Conservation (phyloP, 2,113 vertebrate species). For the Camelus dromedarius region DNA sequence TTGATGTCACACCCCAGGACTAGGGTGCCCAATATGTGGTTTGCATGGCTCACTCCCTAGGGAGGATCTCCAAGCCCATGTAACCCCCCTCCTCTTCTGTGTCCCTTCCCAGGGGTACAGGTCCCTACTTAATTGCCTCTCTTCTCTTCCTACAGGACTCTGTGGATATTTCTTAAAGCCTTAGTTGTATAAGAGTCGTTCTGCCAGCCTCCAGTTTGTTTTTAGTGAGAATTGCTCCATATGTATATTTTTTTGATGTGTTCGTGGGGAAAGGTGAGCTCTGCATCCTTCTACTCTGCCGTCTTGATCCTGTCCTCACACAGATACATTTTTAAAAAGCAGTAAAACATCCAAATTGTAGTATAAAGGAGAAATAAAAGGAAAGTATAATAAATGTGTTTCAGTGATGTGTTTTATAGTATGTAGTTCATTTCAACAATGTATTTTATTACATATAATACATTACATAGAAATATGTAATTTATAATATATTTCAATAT, state of each 20-base stretch:
- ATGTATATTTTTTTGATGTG: neutral
- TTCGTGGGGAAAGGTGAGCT: neutral
- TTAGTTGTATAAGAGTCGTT: neutral
- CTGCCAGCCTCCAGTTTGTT: neutral
- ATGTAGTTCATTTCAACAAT: slow-evolving; percentile 41
- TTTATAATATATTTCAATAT: neutral
- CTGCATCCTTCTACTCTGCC: neutral
- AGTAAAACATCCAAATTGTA: slow-evolving; percentile 11
- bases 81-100: neutral
- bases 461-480: neutral
- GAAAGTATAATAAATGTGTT: neutral
- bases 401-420: neutral
- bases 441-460: neutral
- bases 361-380: slow-evolving; percentile 39
- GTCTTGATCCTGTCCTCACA: neutral
- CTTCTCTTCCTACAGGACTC: neutral
- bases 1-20: neutral
- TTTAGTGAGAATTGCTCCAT: neutral
- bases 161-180: neutral
- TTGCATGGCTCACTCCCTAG: too few relatives aligned
- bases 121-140: neutral
- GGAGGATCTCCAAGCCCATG: neutral
- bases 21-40: too few relatives aligned
- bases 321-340: neutral
- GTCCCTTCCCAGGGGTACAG: neutral